These are phyloP conservation scores for Apodemia mormo DNA, from an alignment of 2,888 invertebrate genomes.

Conservation along the genomic window DNA sequence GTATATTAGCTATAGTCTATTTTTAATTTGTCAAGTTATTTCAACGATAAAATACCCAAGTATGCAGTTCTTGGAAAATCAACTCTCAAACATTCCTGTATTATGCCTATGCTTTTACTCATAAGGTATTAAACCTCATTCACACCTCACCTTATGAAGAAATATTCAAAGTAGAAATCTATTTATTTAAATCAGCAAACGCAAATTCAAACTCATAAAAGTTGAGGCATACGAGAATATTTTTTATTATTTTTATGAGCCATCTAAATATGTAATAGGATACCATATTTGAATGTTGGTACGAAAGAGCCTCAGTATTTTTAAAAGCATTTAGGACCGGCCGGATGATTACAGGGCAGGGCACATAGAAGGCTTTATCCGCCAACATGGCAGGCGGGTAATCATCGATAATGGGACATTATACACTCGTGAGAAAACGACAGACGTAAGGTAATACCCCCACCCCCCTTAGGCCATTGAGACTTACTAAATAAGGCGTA, in stretches of 20 bases:
- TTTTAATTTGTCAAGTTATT: no score
- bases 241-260: not conserved
- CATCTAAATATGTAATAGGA: conserved; percentile 7
- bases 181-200: not conserved
- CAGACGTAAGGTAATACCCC: conserved; percentile 45
- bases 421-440: conserved; percentile 49
- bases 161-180: not conserved
- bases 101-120: no score
- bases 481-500: conserved; percentile 40
- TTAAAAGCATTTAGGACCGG: conserved; percentile 5
- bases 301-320: conserved; percentile 7
- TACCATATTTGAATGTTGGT: not conserved
- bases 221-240: not conserved
- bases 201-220: not conserved
- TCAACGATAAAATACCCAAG: no score
- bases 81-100: no score
- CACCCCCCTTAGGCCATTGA: conserved; percentile 41
- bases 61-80: no score
- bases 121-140: no score
- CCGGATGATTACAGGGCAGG: not conserved
- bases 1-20: no score
- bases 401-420: conserved; percentile 57
- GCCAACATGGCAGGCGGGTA: conserved; percentile 36
- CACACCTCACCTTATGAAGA: no score
- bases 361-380: conserved; percentile 22